A percentile compares a stretch with the other conserved stretches of the same genome.
These are phyloP conservation scores for Marcusenius ussheri DNA, from an alignment of 2,113 vertebrate species.

Conservation along the genomic window DNA sequence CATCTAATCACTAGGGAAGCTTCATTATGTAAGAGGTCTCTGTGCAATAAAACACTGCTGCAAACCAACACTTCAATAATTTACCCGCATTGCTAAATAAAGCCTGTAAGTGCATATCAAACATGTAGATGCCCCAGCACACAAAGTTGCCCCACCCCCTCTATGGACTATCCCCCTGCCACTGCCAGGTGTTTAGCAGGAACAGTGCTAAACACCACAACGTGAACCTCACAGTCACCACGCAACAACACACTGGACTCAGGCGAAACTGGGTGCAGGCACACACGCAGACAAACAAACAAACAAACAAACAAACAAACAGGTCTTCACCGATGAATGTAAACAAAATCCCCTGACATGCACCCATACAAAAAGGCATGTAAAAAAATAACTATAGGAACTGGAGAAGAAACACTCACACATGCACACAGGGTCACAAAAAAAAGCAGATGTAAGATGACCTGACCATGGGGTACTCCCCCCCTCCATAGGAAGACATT, in stretches of 20 bases:
- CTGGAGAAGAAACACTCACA: neutral
- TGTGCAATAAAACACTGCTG: conserved; percentile 21
- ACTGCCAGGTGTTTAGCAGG: neutral
- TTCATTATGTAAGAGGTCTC: conserved; percentile 24
- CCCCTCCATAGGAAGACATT: neutral
- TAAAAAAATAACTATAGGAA: neutral
- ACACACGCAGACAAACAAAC: neutral
- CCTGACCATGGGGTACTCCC: neutral
- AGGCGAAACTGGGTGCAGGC: neutral
- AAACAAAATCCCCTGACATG: conserved; percentile 26
- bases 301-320: neutral
- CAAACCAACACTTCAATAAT: conserved; percentile 25
- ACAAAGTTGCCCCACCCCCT: neutral
- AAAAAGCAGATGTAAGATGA: conserved; percentile 25
- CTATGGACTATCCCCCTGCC: neutral
- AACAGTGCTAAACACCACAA: neutral
- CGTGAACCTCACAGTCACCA: neutral
- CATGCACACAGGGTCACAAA: conserved; percentile 19
- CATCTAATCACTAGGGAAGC: conserved; percentile 14
- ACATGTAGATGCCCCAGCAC: conserved; percentile 3
- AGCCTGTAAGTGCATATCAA: conserved; percentile 21
- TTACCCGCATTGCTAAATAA: conserved; percentile 26
- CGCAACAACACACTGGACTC: neutral
- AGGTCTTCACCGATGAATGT: neutral
- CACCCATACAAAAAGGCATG: neutral